Evolutionary conservation across 2,797 vertebrate genomes (phyloP).

Genomic region (Antennarius maculatus): DNA sequence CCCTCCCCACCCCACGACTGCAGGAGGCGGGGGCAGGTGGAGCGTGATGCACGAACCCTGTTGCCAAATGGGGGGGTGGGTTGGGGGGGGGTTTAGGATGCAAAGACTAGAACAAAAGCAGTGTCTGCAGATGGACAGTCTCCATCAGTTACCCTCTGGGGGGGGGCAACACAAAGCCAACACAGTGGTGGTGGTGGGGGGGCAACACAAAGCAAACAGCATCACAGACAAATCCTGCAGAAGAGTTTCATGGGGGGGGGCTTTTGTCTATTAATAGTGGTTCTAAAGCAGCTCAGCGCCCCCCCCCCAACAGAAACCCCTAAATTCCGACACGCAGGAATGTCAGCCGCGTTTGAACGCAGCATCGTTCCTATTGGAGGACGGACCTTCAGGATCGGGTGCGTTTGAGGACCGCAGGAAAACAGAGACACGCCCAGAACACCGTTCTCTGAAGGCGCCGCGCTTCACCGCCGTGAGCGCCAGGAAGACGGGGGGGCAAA

Average conservation of each 20-base stretch:
- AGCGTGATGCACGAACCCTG: not conserved
- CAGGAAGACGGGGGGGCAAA: too few species aligned
- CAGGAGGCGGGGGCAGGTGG: not conserved
- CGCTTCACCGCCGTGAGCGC: too few species aligned
- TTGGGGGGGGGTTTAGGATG: not conserved
- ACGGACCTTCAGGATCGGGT: conserved; percentile 35
- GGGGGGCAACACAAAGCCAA: conserved; percentile 56
- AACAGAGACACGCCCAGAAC: conserved; percentile 8
- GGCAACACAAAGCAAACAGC: too few species aligned
- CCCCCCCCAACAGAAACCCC: too few species aligned
- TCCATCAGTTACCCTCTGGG: conserved; percentile 53
- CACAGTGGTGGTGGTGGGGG: conserved; percentile 25
- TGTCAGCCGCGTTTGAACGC: too few species aligned
- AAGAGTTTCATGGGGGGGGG: conserved; percentile 51
- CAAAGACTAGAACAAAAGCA: conserved; percentile 36
- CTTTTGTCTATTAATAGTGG: conserved; percentile 53
- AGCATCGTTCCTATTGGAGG: too few species aligned
- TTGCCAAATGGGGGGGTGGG: not conserved
- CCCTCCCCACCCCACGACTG: conserved; percentile 46
- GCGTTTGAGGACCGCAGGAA: conserved; percentile 33
- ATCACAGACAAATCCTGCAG: conserved; percentile 64
- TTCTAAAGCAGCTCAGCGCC: conserved; percentile 45
- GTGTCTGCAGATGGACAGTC: conserved; percentile 41
- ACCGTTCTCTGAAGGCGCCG: too few species aligned
- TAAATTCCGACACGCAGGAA: too few species aligned